Percentiles rank a stretch among this genome's conserved stretches.
Conservation (phyloP, 2,113 vertebrate species). For the Datnioides undecimradiatus region DNA sequence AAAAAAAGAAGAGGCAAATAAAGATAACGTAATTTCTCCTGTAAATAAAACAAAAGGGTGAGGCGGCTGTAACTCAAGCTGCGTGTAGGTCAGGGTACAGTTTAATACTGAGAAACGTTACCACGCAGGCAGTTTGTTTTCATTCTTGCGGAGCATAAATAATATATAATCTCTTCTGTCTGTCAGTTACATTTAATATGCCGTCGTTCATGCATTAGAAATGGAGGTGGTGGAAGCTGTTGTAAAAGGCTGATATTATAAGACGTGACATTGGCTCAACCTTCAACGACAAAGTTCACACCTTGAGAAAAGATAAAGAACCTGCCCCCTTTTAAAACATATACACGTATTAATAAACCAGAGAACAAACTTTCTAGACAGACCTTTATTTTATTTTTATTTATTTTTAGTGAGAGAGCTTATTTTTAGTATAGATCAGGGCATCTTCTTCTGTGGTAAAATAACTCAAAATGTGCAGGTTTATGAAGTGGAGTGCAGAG, state of each 20-base stretch:
- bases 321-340: background rate
- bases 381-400: background rate
- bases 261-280: slow-evolving; percentile 57
- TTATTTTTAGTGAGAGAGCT: background rate
- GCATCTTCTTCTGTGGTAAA: background rate
- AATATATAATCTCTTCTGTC: slow-evolving; percentile 74
- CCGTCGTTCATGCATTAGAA: slow-evolving; percentile 75
- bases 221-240: slow-evolving; percentile 61
- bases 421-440: background rate
- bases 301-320: slow-evolving; percentile 28
- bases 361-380: background rate
- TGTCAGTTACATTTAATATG: slow-evolving; percentile 73
- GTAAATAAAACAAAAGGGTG: slow-evolving; percentile 49
- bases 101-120: slow-evolving; percentile 54
- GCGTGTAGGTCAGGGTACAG: slow-evolving; percentile 47
- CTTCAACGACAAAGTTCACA: slow-evolving; percentile 50
- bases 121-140: slow-evolving; percentile 72
- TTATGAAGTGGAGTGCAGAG: slow-evolving; percentile 27
- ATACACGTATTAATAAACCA: slow-evolving; percentile 21
- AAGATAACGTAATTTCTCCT: slow-evolving; percentile 24
- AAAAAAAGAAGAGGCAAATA: slow-evolving; percentile 10
- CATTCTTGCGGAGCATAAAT: slow-evolving; percentile 74
- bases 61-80: slow-evolving; percentile 22
- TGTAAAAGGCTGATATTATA: slow-evolving; percentile 65
- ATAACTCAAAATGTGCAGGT: slow-evolving; percentile 20